A percentile compares a stretch with the other conserved stretches of the same genome.
These are phyloP conservation scores for Carassius gibelio DNA, from an alignment of 2,113 vertebrate species.

Conservation along the genomic window DNA sequence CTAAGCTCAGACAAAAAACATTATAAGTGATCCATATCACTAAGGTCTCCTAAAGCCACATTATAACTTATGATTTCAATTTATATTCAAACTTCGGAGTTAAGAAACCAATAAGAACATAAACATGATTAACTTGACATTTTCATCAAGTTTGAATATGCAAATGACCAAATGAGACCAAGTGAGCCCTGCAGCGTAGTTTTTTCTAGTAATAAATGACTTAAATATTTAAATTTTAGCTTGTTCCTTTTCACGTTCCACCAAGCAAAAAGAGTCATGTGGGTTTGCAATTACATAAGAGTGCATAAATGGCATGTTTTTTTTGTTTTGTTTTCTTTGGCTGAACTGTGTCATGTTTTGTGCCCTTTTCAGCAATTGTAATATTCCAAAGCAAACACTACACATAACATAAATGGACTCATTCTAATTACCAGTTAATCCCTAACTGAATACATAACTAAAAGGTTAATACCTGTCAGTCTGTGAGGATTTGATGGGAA, in stretches of 20 bases:
- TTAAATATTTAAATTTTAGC: neutral
- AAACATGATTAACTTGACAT: neutral
- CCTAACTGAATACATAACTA: neutral
- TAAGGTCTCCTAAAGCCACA: neutral
- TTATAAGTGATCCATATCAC: neutral
- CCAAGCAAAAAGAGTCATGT: neutral
- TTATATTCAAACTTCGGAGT: no score
- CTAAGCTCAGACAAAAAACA: neutral
- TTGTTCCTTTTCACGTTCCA: neutral
- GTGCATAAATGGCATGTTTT: neutral
- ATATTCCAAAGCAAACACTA: neutral
- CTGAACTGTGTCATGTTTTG: neutral
- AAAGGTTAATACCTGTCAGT: conserved; percentile 12
- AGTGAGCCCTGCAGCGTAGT: no score
- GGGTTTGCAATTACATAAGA: neutral
- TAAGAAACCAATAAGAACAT: no score
- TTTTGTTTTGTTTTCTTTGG: neutral
- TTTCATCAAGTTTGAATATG: neutral
- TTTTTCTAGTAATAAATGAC: neutral
- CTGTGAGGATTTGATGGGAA: conserved; percentile 13
- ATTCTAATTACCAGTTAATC: neutral
- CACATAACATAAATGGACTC: neutral
- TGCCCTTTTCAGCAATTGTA: no score
- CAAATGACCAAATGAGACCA: neutral
- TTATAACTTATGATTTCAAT: neutral